These are phyloP conservation scores for Grallaria varia DNA, from an alignment of 2,113 vertebrate species.

Conservation along the genomic window DNA sequence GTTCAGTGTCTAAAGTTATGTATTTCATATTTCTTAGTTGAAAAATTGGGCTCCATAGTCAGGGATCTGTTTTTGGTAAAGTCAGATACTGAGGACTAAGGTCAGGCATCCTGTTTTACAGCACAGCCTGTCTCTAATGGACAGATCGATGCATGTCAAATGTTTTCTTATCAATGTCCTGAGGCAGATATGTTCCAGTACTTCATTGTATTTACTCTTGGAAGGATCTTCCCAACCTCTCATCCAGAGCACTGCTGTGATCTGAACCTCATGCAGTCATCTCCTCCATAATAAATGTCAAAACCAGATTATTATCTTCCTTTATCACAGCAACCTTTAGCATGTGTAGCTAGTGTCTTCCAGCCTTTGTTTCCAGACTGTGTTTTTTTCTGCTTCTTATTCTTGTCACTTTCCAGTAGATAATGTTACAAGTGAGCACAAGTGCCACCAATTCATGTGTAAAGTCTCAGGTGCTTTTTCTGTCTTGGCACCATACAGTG, in stretches of 20 bases:
- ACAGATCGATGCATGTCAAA: neutral
- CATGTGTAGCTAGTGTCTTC: neutral
- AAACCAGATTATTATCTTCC: neutral
- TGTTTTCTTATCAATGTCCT: neutral
- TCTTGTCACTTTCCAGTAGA: neutral
- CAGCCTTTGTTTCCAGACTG: neutral
- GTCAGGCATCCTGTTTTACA: neutral
- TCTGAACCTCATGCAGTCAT: neutral
- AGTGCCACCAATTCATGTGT: neutral
- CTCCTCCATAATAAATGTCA: accelerated
- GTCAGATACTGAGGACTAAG: neutral
- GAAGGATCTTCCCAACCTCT: neutral
- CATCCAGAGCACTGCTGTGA: neutral
- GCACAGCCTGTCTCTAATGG: neutral
- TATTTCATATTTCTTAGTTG: neutral
- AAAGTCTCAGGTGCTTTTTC: neutral
- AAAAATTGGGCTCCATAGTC: accelerated
- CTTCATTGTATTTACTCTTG: neutral
- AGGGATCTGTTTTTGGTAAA: neutral
- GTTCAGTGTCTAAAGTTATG: neutral
- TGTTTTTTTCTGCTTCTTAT: neutral
- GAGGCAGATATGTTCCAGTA: neutral
- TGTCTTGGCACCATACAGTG: neutral
- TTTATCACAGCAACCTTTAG: neutral
- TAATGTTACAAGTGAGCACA: neutral